Percentiles rank a stretch among this genome's conserved stretches.
Evolutionary conservation across 2,113 vertebrate genomes (phyloP).

Genomic region (Oenanthe melanoleuca): DNA sequence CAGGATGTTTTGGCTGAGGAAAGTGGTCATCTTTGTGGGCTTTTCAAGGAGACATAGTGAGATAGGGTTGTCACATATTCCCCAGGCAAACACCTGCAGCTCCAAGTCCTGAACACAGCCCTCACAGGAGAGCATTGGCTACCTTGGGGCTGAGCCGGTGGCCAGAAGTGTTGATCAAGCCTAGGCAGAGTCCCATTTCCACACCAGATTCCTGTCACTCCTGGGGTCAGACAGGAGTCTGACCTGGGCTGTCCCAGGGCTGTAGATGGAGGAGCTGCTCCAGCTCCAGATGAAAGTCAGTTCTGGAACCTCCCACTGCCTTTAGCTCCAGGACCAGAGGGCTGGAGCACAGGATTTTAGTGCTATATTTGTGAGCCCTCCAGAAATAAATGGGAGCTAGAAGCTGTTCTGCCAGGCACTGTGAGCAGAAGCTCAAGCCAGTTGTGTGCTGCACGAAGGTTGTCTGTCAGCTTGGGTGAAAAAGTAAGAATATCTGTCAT

Average conservation of each 20-base stretch:
- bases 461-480: not conserved
- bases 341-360: not conserved
- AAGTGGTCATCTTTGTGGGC: not conserved
- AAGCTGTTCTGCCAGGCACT: not conserved
- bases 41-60: not conserved
- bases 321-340: not conserved
- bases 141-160: not conserved
- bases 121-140: not conserved
- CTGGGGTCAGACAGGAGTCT: fast-evolving
- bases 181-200: not conserved
- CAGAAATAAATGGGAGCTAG: not conserved
- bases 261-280: not conserved
- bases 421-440: not conserved
- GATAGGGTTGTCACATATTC: not conserved
- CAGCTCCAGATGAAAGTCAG: not conserved
- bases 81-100: not conserved
- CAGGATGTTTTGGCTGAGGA: not conserved
- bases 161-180: not conserved
- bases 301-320: not conserved
- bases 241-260: not conserved
- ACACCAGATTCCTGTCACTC: not conserved
- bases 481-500: not conserved
- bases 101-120: not conserved
- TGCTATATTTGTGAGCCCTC: not conserved
- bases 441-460: not conserved